Conservation (phyloP, 2,888 invertebrate genomes). For the Eugnorisma glareosa region DNA sequence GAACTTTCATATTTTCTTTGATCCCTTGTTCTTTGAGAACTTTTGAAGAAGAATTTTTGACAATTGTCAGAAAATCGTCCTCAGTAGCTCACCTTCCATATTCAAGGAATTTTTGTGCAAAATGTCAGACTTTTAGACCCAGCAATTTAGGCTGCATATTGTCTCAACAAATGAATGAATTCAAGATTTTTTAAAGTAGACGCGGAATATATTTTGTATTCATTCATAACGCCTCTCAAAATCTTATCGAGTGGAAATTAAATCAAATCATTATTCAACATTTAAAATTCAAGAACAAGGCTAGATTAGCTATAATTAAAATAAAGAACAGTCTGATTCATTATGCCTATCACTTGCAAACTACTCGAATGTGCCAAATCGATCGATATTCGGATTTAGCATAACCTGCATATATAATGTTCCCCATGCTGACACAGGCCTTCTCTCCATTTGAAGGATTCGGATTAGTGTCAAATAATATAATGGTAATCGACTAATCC, state of each 20-base stretch:
- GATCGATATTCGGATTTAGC: conserved; percentile 3
- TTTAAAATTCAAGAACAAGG: conserved; percentile 12
- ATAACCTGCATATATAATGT: background rate
- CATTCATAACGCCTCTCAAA: background rate
- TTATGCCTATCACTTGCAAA: conserved; percentile 4
- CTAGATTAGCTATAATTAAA: background rate
- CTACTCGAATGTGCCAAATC: conserved; percentile 21
- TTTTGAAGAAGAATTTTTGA: background rate
- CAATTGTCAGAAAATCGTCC: background rate
- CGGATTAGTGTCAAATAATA: conserved; percentile 20
- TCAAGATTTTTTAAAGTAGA: background rate
- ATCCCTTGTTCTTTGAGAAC: background rate
- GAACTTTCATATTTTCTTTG: background rate
- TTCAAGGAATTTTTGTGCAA: background rate
- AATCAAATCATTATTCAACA: conserved; percentile 1
- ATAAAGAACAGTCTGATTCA: conserved; percentile 25
- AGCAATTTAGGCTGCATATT: background rate
- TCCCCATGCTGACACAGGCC: background rate
- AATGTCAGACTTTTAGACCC: background rate
- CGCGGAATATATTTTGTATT: background rate
- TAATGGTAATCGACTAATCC: conserved; percentile 48
- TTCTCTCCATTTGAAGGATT: background rate
- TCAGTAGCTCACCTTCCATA: background rate
- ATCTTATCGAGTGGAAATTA: conserved; percentile 2
- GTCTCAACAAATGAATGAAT: background rate